phyloP scores from a whole-genome alignment of 2,797 vertebrate species.

The Menidia menidia region DNA sequence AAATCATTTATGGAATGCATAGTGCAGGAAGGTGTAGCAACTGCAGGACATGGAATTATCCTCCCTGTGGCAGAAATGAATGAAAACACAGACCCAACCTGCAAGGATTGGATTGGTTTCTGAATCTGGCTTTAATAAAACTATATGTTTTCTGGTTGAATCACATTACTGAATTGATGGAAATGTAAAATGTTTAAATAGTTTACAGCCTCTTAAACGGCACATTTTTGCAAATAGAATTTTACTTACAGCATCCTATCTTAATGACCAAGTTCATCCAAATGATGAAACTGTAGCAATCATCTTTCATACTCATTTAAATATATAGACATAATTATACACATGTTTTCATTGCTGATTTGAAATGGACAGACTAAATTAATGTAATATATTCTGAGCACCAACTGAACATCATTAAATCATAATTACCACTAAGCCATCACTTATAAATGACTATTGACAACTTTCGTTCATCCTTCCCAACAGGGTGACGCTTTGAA shows the following conservation, averaged over 20 bases:
- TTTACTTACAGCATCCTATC: neutral
- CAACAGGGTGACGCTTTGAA: neutral
- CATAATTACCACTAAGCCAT: neutral
- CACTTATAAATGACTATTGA: neutral
- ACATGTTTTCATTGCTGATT: neutral
- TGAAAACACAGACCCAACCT: conserved; percentile 50
- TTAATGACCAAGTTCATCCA: neutral
- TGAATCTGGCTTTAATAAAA: conserved; percentile 44
- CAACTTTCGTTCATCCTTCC: neutral
- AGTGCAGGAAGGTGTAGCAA: conserved; percentile 16
- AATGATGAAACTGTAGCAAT: neutral
- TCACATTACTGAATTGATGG: conserved; percentile 33
- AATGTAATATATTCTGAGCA: too few relatives aligned
- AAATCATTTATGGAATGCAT: conserved; percentile 32
- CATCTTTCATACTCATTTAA: neutral
- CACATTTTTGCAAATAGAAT: conserved; percentile 2
- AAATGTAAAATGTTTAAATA: conserved; percentile 27
- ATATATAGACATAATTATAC: too few relatives aligned
- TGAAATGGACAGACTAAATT: neutral
- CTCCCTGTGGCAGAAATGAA: conserved; percentile 59
- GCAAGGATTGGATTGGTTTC: conserved; percentile 62
- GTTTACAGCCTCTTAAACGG: conserved; percentile 24
- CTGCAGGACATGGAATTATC: conserved; percentile 33
- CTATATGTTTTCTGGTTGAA: conserved; percentile 29
- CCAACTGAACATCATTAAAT: neutral